phyloP scores from a whole-genome alignment of 2,113 vertebrate genomes.

The Haplochromis vanheusdeni region DNA sequence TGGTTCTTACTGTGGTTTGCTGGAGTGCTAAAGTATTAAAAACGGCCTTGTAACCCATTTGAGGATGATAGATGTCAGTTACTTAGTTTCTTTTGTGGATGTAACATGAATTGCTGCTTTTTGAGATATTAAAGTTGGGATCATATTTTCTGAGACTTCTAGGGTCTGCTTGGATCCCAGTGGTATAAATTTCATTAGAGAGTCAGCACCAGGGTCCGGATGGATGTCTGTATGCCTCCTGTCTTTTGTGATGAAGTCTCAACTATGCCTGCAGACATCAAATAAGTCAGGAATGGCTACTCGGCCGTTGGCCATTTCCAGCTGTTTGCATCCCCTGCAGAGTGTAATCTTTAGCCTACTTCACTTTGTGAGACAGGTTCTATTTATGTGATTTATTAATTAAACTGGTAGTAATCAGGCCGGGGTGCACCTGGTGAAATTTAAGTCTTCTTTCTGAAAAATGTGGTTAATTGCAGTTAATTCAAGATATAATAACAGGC shows the following conservation, averaged over 20 bases:
- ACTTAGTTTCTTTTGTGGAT: not conserved
- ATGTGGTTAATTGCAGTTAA: not conserved
- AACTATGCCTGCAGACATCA: not conserved
- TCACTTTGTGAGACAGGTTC: not conserved
- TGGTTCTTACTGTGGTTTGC: not conserved
- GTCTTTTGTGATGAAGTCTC: not conserved
- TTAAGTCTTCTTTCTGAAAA: not conserved
- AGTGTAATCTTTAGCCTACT: not conserved
- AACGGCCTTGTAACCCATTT: accelerated
- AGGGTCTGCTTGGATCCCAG: not conserved
- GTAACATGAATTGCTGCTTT: not conserved
- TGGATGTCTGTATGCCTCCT: not conserved
- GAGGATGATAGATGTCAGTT: not conserved
- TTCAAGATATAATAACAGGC: not conserved
- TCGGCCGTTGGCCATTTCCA: not conserved
- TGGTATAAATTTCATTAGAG: not conserved
- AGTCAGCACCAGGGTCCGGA: accelerated
- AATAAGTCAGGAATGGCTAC: not conserved
- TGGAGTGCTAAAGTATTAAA: not conserved
- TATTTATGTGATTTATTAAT: not conserved
- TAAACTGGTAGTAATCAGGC: not conserved
- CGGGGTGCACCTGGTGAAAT: not conserved
- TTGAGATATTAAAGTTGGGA: not conserved
- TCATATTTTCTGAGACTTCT: not conserved
- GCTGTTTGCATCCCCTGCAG: not conserved